A percentile compares a stretch with the other conserved stretches of the same genome.
Evolutionary conservation across 2,113 vertebrate genomes (phyloP).

Genomic region (Meles meles): DNA sequence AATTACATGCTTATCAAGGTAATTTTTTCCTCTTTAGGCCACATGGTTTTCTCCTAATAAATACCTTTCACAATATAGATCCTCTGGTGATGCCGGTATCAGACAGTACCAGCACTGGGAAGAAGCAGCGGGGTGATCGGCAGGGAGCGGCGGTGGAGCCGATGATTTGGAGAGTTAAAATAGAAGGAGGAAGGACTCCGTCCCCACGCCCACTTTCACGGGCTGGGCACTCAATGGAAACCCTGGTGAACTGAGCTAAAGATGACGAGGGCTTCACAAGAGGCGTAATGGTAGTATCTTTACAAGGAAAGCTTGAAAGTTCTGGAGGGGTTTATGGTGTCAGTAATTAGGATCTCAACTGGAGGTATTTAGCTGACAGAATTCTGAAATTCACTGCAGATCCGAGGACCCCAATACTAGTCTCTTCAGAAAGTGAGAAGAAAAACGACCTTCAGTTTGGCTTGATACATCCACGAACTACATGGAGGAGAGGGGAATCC

Average conservation of each 20-base stretch:
- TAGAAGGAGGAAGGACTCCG: not conserved
- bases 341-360: not conserved
- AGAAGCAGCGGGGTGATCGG: not conserved
- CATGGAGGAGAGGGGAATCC: not conserved
- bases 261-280: not conserved
- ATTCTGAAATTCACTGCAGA: not conserved
- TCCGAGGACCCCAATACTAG: not conserved
- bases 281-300: not conserved
- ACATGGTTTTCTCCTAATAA: slow-evolving; percentile 49
- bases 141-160: not conserved
- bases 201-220: slow-evolving; percentile 22
- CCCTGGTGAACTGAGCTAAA: slow-evolving; percentile 45
- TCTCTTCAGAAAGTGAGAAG: not conserved
- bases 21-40: slow-evolving; percentile 42
- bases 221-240: not conserved
- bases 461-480: not conserved
- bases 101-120: not conserved
- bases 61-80: slow-evolving; percentile 17
- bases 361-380: not conserved
- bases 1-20: slow-evolving; percentile 18
- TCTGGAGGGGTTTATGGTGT: not conserved
- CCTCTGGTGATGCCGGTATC: not conserved
- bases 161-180: slow-evolving; percentile 54
- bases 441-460: not conserved
- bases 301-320: not conserved